Conservation (phyloP, 2,113 vertebrate genomes). For the Cairina moschata region DNA sequence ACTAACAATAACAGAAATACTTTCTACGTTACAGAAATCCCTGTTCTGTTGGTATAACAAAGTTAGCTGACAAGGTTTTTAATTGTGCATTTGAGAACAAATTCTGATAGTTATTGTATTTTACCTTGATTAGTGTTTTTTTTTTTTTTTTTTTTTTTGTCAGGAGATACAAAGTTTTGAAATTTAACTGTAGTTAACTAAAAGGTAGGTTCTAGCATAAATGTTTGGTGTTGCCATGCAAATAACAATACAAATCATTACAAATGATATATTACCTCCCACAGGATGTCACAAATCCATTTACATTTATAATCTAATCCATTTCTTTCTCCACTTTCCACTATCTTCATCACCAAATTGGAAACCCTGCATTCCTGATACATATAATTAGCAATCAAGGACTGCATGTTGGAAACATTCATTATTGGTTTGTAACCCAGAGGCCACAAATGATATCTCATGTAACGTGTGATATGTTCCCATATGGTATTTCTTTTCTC, state of each 20-base stretch:
- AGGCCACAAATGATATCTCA: not conserved
- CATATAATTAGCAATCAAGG: not conserved
- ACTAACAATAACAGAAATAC: not conserved
- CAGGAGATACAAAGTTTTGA: not conserved
- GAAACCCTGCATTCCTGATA: not conserved
- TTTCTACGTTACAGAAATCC: not conserved
- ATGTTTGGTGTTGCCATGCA: not conserved
- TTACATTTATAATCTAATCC: not conserved
- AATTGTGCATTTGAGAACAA: not conserved
- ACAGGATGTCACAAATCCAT: not conserved
- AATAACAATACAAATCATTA: not conserved
- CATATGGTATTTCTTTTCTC: not conserved
- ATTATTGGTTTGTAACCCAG: not conserved
- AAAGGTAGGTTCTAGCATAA: not conserved
- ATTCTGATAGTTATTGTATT: not conserved
- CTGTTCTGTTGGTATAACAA: not conserved
- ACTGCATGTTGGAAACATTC: not conserved
- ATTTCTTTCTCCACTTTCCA: not conserved
- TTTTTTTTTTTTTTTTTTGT: not conserved
- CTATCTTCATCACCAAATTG: not conserved
- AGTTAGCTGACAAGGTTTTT: not conserved
- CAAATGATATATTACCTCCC: not conserved
- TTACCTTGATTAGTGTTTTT: not conserved
- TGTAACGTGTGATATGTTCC: not conserved
- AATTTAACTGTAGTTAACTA: not conserved